Evolutionary conservation across 2,888 invertebrate genomes (phyloP), one percentile per base, ranked within the genome.

Genomic region (Argyresthia goedartella): DNA sequence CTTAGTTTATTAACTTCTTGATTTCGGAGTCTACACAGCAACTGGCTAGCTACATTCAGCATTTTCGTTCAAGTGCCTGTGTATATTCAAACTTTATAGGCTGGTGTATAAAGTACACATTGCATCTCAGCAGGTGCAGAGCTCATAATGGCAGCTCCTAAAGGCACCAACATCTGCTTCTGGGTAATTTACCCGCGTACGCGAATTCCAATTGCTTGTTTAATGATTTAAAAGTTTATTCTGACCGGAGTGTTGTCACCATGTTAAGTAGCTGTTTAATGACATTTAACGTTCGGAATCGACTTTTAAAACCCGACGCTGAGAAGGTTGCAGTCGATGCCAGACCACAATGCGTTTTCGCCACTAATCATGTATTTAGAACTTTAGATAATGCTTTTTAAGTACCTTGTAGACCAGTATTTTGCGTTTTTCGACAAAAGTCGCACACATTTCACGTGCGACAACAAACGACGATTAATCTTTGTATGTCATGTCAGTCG

Each of bases 141-240:
- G 59, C 65, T 69, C 68, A 73, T 75, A 76, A 75, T 76, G 69
- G 69, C 70, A 66, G 72, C 70, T 75, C 71, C 71, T 67, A 67
- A 71, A 69, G 67, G 68, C 63, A 25, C 64, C 66, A 65, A 75
- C 84, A 84, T 82, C 85, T 85, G 84, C 82, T 77, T 79, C 79
- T 80, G 71, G 69, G 74, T 74, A 75, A 79, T 76, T 69, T 71
- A 75, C 74, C 64, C 65, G 57, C 56, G 63, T 64, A 65, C 69
- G 71, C 75, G 63, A 75, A 77, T 79, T 76, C 69, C 72, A 76
- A 81, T 76, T 76, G 71, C 65, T 59, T 56, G 60, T 61, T 62
- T 63, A 67, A 70, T 69, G 66, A 70, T 69, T 72, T 66, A 67
- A 65, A 69, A 66, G 67, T 69, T 60, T 64, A 65, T 66, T 66